Conservation (phyloP, 2,797 vertebrate genomes). For the Melanogrammus aeglefinus region DNA sequence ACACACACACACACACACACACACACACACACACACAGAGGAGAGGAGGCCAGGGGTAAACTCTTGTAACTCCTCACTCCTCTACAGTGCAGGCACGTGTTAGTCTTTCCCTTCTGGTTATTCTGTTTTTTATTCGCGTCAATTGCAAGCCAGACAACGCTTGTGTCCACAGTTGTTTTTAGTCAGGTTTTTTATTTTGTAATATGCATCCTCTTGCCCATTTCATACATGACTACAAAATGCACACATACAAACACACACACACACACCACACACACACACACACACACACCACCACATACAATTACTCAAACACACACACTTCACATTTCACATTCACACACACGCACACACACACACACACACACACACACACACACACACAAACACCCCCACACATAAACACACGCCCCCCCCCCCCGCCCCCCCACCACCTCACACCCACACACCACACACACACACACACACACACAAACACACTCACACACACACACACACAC, state of each 20-base stretch:
- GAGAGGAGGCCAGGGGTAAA: constrained; percentile 2
- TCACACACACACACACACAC: background rate
- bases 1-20: constrained; percentile 4
- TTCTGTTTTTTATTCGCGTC: no score
- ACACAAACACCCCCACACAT: constrained; percentile 12
- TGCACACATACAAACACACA: background rate
- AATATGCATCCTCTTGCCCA: no score
- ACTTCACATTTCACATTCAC: no score
- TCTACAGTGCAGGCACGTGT: constrained; percentile 3
- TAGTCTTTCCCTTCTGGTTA: background rate
- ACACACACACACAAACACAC: background rate
- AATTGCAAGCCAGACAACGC: no score
- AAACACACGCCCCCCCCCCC: no score
- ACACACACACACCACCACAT: background rate
- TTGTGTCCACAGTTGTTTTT: no score
- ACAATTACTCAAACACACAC: no score
- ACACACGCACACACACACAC: no score
- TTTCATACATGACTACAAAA: background rate
- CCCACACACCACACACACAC: no score
- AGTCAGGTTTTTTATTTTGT: no score
- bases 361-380: background rate
- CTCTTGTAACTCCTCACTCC: background rate
- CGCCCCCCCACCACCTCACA: no score
- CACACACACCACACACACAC: no score
- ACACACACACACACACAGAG: background rate